Evolutionary conservation across 92 coral and sea anemone species (phyloP), one percentile per base, ranked within the genome.

Genomic region (Porites cylindrica): DNA sequence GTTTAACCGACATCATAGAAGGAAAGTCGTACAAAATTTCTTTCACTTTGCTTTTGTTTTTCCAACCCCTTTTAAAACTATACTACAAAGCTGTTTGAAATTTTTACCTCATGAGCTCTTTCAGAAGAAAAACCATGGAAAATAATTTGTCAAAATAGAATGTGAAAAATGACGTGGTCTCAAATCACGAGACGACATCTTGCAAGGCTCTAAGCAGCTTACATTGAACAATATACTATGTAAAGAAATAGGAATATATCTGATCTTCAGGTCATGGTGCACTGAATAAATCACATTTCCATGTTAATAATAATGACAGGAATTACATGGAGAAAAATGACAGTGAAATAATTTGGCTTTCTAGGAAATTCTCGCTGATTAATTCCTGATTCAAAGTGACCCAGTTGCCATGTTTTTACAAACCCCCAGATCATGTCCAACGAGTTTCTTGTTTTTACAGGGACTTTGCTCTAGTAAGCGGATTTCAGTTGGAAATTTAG

Each of bases 341-440:
- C 80, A 66, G 53, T 12, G 8, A 67, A 58, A 64, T 8, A 76
- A 12, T 4, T 38, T 1, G 54, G 21, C 18, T 18, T 10, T 51
- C 8, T 66, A 53, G 76, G 51, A n/a, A 67, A 14, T 60, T 54
- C 66, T 82, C 52, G 69, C 67, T 70, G 78, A 16, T 38, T 51
- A 7, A 23, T 17, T 24, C 47, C 47, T 38, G 47, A 38, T 82
- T 6, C 21, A 52, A 20, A 20, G 0, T 50, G 72, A 26, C 64
- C 23, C 79, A 69, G 68, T 70, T 38, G 21, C 43, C 7, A 16
- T 83, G 80, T 83, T 83, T 73, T 83, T 53, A 83, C 81, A 83
- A 75, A 83, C 87, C 74, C 87, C 87, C 50, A 51, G 87, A 83
- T 83, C 20, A 74, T 72, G 50, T 59, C 66, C 81, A 83, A 38